phyloP scores from a whole-genome alignment of 2,113 vertebrate species.

The Peromyscus leucopus region DNA sequence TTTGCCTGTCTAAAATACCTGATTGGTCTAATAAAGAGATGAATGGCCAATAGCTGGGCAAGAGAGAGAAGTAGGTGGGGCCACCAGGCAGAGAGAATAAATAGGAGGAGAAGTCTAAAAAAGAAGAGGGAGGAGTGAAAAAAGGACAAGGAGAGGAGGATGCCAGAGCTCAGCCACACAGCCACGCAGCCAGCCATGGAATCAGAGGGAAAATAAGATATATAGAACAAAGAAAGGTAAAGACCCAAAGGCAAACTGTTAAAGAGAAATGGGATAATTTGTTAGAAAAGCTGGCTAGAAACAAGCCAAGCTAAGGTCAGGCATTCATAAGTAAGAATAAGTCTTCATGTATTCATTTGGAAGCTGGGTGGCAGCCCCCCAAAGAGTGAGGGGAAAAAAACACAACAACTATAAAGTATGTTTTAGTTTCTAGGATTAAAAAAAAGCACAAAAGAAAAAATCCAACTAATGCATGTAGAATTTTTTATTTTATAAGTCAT shows the following conservation, averaged over 20 bases:
- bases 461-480: constrained; percentile 4
- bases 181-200: neutral
- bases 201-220: neutral
- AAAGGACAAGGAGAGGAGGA: neutral
- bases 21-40: neutral
- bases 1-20: neutral
- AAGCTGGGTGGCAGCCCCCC: neutral
- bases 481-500: constrained; percentile 29
- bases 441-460: neutral
- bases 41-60: neutral
- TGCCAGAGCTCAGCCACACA: no score
- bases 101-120: neutral
- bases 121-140: neutral
- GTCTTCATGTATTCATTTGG: neutral
- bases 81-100: neutral
- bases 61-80: neutral
- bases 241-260: neutral
- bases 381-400: no score
- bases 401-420: neutral
- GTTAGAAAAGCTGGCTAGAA: neutral
- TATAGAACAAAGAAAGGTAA: neutral
- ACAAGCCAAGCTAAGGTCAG: neutral
- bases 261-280: neutral
- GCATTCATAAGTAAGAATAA: neutral
- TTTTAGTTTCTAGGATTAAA: neutral